These are phyloP conservation scores for Lissonota sp. DNA, from an alignment of 2,888 invertebrate genomes.

Conservation along the genomic window DNA sequence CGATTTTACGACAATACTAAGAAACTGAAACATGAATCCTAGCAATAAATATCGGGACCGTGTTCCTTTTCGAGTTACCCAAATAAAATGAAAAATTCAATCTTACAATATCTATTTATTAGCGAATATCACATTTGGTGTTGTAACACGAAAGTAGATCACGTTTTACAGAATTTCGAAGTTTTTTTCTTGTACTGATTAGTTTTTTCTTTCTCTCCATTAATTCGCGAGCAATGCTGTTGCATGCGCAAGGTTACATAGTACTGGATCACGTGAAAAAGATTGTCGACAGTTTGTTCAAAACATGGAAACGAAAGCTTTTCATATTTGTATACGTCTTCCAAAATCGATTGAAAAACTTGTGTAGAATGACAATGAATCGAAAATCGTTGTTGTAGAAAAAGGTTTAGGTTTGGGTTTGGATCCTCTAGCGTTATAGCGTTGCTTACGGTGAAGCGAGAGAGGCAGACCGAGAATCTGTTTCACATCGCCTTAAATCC, in stretches of 20 bases:
- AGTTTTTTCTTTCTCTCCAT: slow-evolving; percentile 34
- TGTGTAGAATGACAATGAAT: slow-evolving; percentile 43
- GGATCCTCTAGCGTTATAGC: too few relatives aligned
- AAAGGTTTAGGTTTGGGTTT: too few relatives aligned
- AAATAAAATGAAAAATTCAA: slow-evolving; percentile 31
- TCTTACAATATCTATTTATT: too few relatives aligned
- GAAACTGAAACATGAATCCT: too few relatives aligned
- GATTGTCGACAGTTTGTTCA: slow-evolving; percentile 24
- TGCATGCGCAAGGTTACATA: slow-evolving; percentile 52
- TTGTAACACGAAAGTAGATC: slow-evolving; percentile 1
- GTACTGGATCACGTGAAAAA: slow-evolving; percentile 37
- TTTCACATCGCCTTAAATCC: too few relatives aligned
- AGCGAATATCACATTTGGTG: slow-evolving; percentile 3
- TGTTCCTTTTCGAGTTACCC: too few relatives aligned
- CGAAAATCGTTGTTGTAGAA: slow-evolving; percentile 38
- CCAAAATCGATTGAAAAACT: slow-evolving; percentile 49
- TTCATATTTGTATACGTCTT: slow-evolving; percentile 42
- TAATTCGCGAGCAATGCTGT: slow-evolving; percentile 43
- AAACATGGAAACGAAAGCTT: slow-evolving; percentile 37
- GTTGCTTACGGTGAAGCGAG: too few relatives aligned
- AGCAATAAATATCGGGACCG: too few relatives aligned
- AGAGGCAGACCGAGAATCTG: too few relatives aligned
- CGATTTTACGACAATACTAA: too few relatives aligned
- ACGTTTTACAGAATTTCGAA: slow-evolving; percentile 16
- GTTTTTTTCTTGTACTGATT: slow-evolving; percentile 30